These are phyloP conservation scores for Drosophila pullipes DNA, from an alignment of 2,888 invertebrate species.

Conservation along the genomic window DNA sequence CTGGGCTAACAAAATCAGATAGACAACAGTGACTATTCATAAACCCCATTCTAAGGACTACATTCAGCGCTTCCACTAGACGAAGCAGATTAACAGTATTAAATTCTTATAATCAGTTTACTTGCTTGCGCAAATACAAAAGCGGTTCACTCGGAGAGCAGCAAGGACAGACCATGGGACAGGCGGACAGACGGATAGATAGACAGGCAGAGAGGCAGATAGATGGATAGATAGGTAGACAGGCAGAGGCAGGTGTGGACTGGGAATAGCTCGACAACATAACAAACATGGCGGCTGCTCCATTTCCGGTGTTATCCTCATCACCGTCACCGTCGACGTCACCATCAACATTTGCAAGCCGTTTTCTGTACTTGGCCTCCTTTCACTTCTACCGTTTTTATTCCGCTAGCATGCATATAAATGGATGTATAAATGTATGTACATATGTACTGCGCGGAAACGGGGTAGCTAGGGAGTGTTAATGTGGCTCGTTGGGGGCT, in stretches of 20 bases:
- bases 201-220: conserved; percentile 3
- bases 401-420: neutral
- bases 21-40: conserved; percentile 12
- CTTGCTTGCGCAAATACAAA: conserved; percentile 75
- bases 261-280: conserved; percentile 60
- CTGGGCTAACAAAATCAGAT: conserved; percentile 6
- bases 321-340: conserved; percentile 3
- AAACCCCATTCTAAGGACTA: conserved; percentile 24
- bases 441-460: neutral
- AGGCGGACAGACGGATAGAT: neutral
- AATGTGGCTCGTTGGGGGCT: neutral
- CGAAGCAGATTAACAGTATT: conserved; percentile 82
- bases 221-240: conserved; percentile 3
- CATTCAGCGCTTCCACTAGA: conserved; percentile 67
- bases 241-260: conserved; percentile 8
- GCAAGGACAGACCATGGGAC: neutral
- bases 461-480: conserved; percentile 18
- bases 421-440: neutral
- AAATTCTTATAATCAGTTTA: conserved; percentile 81
- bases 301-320: conserved; percentile 62
- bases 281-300: conserved; percentile 72
- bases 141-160: conserved; percentile 38
- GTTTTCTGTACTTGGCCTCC: conserved; percentile 61
- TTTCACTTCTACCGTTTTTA: conserved; percentile 27
- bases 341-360: conserved; percentile 42